Base-by-base conservation (phyloP, 1,140 invertebrate genomes). In the Druon quercuslanigerum region DNA sequence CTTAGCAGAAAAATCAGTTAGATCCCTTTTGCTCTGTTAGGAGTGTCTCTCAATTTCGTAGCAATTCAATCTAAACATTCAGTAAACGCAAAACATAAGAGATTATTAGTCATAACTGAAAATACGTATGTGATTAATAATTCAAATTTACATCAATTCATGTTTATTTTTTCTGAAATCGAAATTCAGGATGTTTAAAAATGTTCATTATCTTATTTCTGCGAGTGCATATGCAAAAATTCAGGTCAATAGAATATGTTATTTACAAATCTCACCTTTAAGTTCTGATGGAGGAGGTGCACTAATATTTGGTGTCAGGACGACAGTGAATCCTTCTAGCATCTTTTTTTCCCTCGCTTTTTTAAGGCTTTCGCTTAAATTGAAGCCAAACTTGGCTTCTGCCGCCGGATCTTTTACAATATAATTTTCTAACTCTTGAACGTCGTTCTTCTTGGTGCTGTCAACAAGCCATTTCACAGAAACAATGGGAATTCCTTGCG, bases 331-430 rank as follows among this genome's bases (percentile, higher is more conserved):
- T 4, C 88, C 91, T 8, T 85, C 78, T 1, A 93, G 76, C 3
- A 93, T 76, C 77, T 82, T 89, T 6, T 84, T 79, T 0, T 82
- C 72, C 9, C 72, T 86, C 0, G 91, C 91, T 75, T 79, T 83
- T 19, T 84, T 74, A 12, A 93, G 83, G 70, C 91, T 92, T 2
- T 87, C 71, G 5, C 74, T 74, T 50, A 93, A 77, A 13, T 84
- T 87, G 52, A 93, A 93, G 0, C 85, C 82, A 70, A 87, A 92
- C 71, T 89, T 90, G 11, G 82, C 75, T 81, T 93, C 92, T 11
- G 88, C 82, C 0, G n/a, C 80, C 14, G 76, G 66, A 81, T 93
- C 92, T 16, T 88, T 75, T n/a, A 93, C 77, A 75, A 92, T 85
- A 73, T 88, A 92, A 74, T 86, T 72, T 4, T 88, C 78, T 25